phyloP scores from a whole-genome alignment of 2,888 invertebrate genomes.

The Idaea aversata region DNA sequence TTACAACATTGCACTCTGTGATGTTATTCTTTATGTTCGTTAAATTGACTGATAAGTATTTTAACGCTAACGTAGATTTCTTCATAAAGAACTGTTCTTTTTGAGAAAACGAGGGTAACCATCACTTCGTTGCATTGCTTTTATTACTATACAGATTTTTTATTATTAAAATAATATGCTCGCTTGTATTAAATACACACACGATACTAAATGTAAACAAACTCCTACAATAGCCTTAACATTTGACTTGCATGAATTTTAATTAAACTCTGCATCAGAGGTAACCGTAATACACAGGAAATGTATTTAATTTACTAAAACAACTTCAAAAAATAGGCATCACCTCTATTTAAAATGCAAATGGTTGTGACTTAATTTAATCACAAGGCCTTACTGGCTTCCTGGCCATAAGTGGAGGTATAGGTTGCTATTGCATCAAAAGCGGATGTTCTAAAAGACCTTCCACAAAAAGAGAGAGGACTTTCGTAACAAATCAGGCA shows the following conservation, averaged over 20 bases:
- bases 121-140: background rate
- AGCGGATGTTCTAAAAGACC: background rate
- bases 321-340: background rate
- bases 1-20: slow-evolving; percentile 35
- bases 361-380: slow-evolving; percentile 8
- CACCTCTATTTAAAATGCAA: slow-evolving; percentile 11
- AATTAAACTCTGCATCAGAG: background rate
- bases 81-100: background rate
- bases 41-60: slow-evolving; percentile 34
- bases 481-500: slow-evolving; percentile 1
- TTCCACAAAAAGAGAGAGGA: background rate
- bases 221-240: background rate
- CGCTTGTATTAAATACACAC: too few species aligned
- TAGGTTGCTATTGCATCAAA: background rate
- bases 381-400: slow-evolving; percentile 18
- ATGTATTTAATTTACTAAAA: slow-evolving; percentile 5
- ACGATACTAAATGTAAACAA: too few species aligned
- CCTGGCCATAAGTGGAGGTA: slow-evolving; percentile 12
- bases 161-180: too few species aligned
- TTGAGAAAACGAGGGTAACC: background rate
- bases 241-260: background rate
- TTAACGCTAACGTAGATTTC: slow-evolving; percentile 7
- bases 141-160: background rate
- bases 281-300: background rate
- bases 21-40: slow-evolving; percentile 28